Evolutionary conservation across 2,888 invertebrate species (phyloP).

Genomic region (Galeruca laticollis): DNA sequence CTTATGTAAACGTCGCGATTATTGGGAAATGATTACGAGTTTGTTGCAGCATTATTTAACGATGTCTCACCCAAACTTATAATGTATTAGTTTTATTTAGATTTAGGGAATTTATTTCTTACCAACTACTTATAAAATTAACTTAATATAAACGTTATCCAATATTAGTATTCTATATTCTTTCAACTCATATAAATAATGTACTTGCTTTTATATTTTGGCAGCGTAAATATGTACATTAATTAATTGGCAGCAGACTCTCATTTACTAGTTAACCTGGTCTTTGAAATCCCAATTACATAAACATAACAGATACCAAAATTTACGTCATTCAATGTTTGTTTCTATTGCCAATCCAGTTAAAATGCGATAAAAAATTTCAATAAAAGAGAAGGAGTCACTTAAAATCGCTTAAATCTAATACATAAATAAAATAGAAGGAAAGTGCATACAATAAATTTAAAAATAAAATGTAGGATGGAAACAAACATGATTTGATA

Average conservation of each 20-base stretch:
- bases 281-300: not conserved
- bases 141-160: too few species aligned
- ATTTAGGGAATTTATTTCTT: too few species aligned
- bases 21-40: too few species aligned
- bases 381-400: not conserved
- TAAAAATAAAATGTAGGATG: too few species aligned
- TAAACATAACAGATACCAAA: not conserved
- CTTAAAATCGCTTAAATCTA: not conserved
- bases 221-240: not conserved
- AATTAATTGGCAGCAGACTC: not conserved
- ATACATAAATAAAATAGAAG: not conserved
- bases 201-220: not conserved
- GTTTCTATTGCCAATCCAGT: not conserved
- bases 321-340: constrained; percentile 1
- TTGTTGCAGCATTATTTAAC: too few species aligned
- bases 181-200: not conserved
- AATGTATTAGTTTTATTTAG: too few species aligned
- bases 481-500: too few species aligned
- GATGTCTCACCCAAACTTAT: too few species aligned
- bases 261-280: constrained; percentile 1
- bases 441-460: not conserved
- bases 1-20: too few species aligned
- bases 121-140: too few species aligned
- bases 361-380: not conserved
- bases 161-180: too few species aligned